Base-by-base conservation (phyloP, 2,113 vertebrate genomes). In the Actenoides hombroni region DNA sequence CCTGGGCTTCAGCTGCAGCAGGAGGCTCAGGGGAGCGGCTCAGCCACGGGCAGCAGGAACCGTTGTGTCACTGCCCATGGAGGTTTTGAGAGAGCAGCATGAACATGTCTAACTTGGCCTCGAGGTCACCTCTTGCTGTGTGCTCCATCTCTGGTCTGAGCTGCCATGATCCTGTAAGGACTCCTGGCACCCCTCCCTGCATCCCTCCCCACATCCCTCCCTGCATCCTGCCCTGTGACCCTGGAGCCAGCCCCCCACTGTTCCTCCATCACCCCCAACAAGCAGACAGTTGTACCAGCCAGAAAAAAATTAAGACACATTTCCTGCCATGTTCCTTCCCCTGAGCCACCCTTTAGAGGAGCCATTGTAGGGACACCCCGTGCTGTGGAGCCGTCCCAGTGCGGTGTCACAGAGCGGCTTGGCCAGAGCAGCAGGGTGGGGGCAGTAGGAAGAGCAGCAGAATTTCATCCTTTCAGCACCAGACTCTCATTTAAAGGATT, bases 321-420 rank as follows among this genome's bases (percentile, higher is more conserved):
- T 37, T 40, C 1, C 10, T 12, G 5, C 29, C 24, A 1, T 37
- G 28, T 56, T 31, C 37, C n/a, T 29, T 61, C 48, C 54, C 44
- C 39, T 33, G 25, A 18, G n/a, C 2, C 23, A 39, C 57, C 4
- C 15, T 31, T 29, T 5, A 6, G 24, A 3, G 13, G 19, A 16
- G 28, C 75, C 48, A 6, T 6, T 1, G 1, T 3, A 5, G 56
- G 6, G 12, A 28, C 11, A 29, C 19, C 4, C 28, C 13, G 49
- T 19, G 10, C 3, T 0, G 3, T 2, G 48, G 40, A 17, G 16
- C 28, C 0, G 2, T 5, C 1, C 25, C 54, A 23, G 70, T 2
- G 3, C 5, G 57, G 39, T 46, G 57, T 14, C 29, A 3, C 39
- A 31, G 9, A 4, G 28, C 23, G 7, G 51, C 51, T 25, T 3